Base-by-base conservation (phyloP, 2,888 invertebrate species). In the Eulithis testata region DNA sequence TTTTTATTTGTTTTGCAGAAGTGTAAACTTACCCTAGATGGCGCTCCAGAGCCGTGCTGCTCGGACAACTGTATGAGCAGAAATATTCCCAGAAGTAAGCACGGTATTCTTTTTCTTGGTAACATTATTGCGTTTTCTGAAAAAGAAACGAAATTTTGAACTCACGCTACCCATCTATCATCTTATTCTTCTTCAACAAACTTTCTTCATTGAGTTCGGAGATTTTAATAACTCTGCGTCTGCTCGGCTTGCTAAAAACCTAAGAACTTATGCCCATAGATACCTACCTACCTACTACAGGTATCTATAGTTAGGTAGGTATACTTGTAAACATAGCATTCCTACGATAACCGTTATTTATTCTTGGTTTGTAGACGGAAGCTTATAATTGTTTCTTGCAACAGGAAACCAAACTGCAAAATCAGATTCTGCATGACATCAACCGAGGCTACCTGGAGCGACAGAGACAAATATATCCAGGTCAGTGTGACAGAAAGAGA, bases 31-130 rank as follows among this genome's bases (percentile, higher is more conserved):
- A 93, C 93, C 75, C 74, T 73, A 36, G 89, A 81, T 0, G 93
- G 93, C 0, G 93, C 93, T 11, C 93, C 93, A 0, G 89, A 88
- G 2, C 90, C 83, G 66, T 90, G 84, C 56, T 92, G 89, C 37
- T 88, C 82, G 9, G 90, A 83, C 21, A 77, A 73, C 47, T 80
- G 81, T 36, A 87, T 78, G 5, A 88, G 68, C 43, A 83, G 69
- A 47, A 90, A 61, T 52, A 88, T 21, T 3, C 80, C 69, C 11
- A 86, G 47, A 37, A 84, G 62, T 36, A 84, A 63, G 53, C 73
- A 67, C 52, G 73, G 68, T 68, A 69, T 81, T 82, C 85, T 88
- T 90, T 91, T 91, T 74, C 90, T 83, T 50, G 89, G 92, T 73
- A 93, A 76, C 91, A 91, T 91, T 77, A 63, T 60, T 65, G 21